A percentile compares a stretch with the other conserved stretches of the same genome.
These are phyloP conservation scores for Saccopteryx leptura DNA, from an alignment of 2,113 vertebrate genomes.

Conservation along the genomic window DNA sequence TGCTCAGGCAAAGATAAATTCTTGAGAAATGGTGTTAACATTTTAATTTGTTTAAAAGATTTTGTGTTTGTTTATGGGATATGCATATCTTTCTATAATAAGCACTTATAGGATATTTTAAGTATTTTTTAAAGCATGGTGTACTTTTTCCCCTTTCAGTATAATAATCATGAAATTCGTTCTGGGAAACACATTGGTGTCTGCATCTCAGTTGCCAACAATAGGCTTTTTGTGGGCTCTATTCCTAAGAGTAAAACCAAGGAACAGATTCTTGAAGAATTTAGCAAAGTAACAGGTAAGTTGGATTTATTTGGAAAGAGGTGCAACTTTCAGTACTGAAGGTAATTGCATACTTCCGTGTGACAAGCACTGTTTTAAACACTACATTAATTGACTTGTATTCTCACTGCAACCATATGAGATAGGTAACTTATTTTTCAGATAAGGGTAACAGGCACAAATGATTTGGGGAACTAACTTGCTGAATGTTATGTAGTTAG, in stretches of 20 bases:
- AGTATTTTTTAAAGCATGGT: slow-evolving; percentile 56
- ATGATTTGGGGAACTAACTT: slow-evolving; percentile 40
- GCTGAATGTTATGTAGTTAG: background rate
- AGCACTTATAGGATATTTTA: background rate
- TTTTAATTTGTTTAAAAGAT: slow-evolving; percentile 45
- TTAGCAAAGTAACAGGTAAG: slow-evolving; percentile 99
- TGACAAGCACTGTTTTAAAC: background rate
- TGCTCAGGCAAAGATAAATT: background rate
- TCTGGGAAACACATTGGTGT: slow-evolving; percentile 99
- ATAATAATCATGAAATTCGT: slow-evolving; percentile 99
- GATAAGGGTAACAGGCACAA: background rate
- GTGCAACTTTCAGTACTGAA: slow-evolving; percentile 28
- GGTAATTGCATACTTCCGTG: background rate
- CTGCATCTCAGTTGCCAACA: slow-evolving; percentile 99
- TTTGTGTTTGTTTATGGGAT: slow-evolving; percentile 8
- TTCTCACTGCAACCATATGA: background rate
- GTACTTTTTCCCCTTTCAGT: slow-evolving; percentile 88
- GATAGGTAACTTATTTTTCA: slow-evolving; percentile 2
- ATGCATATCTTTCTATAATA: background rate
- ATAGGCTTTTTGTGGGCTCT: slow-evolving; percentile 99
- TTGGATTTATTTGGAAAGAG: slow-evolving; percentile 63
- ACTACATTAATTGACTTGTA: slow-evolving; percentile 31
- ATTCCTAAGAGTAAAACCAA: slow-evolving; percentile 99
- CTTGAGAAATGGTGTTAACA: background rate
- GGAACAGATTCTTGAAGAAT: slow-evolving; percentile 99